A percentile compares a stretch with the other conserved stretches of the same genome.
phyloP scores from a whole-genome alignment of 2,888 invertebrate species.

The Leptinotarsa rubiginosa region DNA sequence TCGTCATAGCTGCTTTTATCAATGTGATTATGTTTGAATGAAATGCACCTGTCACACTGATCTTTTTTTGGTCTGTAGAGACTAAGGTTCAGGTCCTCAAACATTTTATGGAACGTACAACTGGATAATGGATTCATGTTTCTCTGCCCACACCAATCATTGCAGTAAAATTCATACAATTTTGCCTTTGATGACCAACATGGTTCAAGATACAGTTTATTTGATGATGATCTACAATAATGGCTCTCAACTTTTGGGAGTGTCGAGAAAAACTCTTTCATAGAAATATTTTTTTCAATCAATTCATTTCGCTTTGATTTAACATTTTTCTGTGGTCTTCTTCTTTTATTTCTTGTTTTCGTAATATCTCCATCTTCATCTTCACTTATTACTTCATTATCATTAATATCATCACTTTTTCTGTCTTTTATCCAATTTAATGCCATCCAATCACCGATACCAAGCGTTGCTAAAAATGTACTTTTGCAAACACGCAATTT shows the following conservation, averaged over 20 bases:
- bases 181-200: conserved; percentile 12
- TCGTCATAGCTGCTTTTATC: conserved; percentile 7
- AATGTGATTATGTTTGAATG: conserved; percentile 4
- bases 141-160: conserved; percentile 8
- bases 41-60: conserved; percentile 12
- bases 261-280: conserved; percentile 3
- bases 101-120: conserved; percentile 4
- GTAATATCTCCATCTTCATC: not conserved
- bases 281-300: not conserved
- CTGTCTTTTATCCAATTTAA: conserved; percentile 3
- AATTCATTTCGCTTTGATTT: conserved; percentile 6
- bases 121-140: conserved; percentile 14
- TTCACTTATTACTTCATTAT: conserved; percentile 2
- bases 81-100: conserved; percentile 1
- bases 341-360: conserved; percentile 6
- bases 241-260: conserved; percentile 10
- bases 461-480: conserved; percentile 2
- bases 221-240: conserved; percentile 9
- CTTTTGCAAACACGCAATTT: conserved; percentile 4
- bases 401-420: conserved; percentile 5
- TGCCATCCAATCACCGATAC: conserved; percentile 12
- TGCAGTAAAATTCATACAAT: conserved; percentile 8
- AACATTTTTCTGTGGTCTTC: conserved; percentile 9
- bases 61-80: conserved; percentile 12
- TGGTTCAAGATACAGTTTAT: conserved; percentile 8